Evolutionary conservation across 2,888 invertebrate species (phyloP).

Genomic region (Rotaria socialis): DNA sequence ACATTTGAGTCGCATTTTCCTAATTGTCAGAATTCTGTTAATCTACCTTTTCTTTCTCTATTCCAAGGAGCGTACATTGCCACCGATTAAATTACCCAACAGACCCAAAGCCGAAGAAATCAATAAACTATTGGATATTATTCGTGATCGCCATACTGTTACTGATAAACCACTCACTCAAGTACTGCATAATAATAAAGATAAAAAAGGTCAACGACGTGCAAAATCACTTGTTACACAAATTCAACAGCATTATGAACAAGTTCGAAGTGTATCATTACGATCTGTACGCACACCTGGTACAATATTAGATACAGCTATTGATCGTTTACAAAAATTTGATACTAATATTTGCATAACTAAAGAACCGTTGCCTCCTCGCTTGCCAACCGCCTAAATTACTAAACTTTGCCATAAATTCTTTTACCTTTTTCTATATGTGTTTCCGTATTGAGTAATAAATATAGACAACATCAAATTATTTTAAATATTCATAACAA

Average conservation of each 20-base stretch:
- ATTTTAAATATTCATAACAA: too few species aligned
- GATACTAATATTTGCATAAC: not conserved
- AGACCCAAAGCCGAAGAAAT: conserved; percentile 30
- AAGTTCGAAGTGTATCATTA: not conserved
- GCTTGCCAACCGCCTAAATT: not conserved
- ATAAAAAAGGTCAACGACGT: not conserved
- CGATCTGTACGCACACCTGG: not conserved
- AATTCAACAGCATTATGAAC: conserved; percentile 18
- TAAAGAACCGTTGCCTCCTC: not conserved
- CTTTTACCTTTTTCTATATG: not conserved
- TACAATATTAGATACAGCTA: not conserved
- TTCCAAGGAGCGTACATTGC: not conserved
- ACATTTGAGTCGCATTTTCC: not conserved
- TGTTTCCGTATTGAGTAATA: not conserved
- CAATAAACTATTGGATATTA: conserved; percentile 40
- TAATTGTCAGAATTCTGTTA: not conserved
- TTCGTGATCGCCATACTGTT: conserved; percentile 37
- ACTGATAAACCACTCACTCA: conserved; percentile 27
- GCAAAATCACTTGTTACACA: not conserved
- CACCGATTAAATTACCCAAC: not conserved
- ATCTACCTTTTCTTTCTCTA: too few species aligned
- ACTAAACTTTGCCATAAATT: not conserved
- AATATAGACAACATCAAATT: not conserved
- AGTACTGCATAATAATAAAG: conserved; percentile 4
- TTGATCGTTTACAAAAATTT: not conserved